phyloP scores from a whole-genome alignment of 2,888 invertebrate genomes.

The Clepsis dumicolana region DNA sequence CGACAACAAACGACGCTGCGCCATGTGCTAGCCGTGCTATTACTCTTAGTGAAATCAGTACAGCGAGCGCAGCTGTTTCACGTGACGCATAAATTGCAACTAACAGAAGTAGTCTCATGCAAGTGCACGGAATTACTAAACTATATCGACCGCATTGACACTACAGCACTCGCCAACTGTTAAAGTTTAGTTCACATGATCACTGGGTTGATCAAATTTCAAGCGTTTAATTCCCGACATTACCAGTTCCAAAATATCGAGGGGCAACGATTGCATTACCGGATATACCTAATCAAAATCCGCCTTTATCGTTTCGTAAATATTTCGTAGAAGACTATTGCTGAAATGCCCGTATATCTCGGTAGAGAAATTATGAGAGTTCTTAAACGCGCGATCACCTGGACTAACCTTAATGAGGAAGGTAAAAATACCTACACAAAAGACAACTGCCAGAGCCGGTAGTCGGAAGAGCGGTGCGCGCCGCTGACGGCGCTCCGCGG shows the following conservation, averaged over 20 bases:
- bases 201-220: background rate
- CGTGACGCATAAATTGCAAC: slow-evolving; percentile 46
- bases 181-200: background rate
- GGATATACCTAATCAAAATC: background rate
- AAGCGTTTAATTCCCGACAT: background rate
- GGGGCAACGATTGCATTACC: background rate
- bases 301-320: background rate
- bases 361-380: background rate
- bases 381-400: slow-evolving; percentile 9
- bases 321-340: background rate
- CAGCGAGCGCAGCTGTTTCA: slow-evolving; percentile 38
- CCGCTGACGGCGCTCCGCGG: slow-evolving; percentile 50
- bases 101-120: slow-evolving; percentile 30
- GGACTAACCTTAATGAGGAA: slow-evolving; percentile 1
- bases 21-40: background rate
- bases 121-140: slow-evolving; percentile 33
- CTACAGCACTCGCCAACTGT: slow-evolving; percentile 3
- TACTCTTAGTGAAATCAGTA: background rate
- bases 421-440: slow-evolving; percentile 20
- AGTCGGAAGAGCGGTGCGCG: slow-evolving; percentile 52
- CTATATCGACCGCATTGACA: slow-evolving; percentile 17
- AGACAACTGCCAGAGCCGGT: slow-evolving; percentile 71
- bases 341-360: background rate
- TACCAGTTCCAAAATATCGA: background rate
- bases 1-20: background rate